phyloP scores from a whole-genome alignment of 2,113 vertebrate genomes.

The Chiloscyllium plagiosum region DNA sequence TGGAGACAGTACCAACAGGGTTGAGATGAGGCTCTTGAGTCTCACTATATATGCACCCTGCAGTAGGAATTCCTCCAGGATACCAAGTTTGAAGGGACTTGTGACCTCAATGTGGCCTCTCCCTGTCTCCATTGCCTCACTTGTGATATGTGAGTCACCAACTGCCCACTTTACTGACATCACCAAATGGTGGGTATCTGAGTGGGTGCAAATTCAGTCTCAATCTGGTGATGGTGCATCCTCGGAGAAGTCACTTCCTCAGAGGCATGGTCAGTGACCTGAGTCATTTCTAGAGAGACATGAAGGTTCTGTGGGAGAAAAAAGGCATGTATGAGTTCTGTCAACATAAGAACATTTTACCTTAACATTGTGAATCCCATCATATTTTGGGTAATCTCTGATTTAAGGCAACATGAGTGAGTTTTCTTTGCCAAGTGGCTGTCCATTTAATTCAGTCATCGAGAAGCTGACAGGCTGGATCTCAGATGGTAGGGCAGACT shows the following conservation, averaged over 20 bases:
- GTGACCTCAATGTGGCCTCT: neutral
- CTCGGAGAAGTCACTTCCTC: too few species aligned
- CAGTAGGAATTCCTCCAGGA: neutral
- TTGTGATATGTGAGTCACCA: neutral
- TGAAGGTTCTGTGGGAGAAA: neutral
- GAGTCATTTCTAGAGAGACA: neutral
- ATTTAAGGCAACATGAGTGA: neutral
- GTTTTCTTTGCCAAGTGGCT: neutral
- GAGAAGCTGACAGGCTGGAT: neutral
- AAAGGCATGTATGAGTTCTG: neutral
- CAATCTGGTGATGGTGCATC: neutral
- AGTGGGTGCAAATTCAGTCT: neutral
- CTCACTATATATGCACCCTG: neutral
- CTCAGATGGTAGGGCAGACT: neutral
- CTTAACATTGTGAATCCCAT: neutral
- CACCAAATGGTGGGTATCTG: neutral
- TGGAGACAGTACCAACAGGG: neutral
- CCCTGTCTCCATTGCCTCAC: neutral
- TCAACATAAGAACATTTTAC: neutral
- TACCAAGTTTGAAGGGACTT: neutral
- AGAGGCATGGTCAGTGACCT: neutral
- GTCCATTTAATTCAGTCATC: neutral
- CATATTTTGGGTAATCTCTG: neutral
- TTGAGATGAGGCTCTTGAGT: neutral
- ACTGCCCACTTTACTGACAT: neutral